Evolutionary conservation across 64 coral and sea anemone species (phyloP), one percentile per base, ranked within the genome.

Genomic region (Anthopleura sola): DNA sequence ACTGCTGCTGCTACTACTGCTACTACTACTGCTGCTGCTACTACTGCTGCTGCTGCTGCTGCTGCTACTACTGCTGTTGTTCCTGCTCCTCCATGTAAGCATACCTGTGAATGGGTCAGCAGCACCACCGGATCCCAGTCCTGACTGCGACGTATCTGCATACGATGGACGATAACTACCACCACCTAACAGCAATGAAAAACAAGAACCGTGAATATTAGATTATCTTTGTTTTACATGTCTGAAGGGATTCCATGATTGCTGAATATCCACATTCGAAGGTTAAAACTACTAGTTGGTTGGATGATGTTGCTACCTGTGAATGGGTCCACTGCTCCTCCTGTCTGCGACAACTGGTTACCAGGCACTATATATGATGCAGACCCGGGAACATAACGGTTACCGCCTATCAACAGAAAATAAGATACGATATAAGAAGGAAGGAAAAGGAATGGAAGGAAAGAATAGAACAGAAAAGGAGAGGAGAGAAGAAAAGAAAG

Each of bases 21-120:
- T 81, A 4, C 18, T 77, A 36, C 49, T 74, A 36, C 85, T 77
- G 31, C 39, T 53, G 31, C 40, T 86, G 31, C 40, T 78, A 20
- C 50, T 75, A 49, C 85, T 51, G 53, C 69, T 77, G 33, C 46
- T 76, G 20, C 85, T 33, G 33, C 69, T 86, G 32, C 85, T 51
- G 2, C 47, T 77, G 16, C 85, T 53, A 55, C 85, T 86, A 21
- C 85, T 53, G 54, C 69, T 86, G 33, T 37, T 66, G 36, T 55
- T 51, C n/a, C 84, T 44, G 62, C 19, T 75, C 0, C 62, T 40
- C 21, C 18, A 21, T 6, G 44, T 0, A 23, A n/a, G 24, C 58
- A 62, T n/a, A 95, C 89, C 93, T 80, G 93, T 95, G 76, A 95
- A 95, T 47, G 93, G 93, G 23, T 95, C 93, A 60, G 90, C 85